Evolutionary conservation across 2,888 invertebrate genomes (phyloP).

Genomic region (Xylocampa areola): DNA sequence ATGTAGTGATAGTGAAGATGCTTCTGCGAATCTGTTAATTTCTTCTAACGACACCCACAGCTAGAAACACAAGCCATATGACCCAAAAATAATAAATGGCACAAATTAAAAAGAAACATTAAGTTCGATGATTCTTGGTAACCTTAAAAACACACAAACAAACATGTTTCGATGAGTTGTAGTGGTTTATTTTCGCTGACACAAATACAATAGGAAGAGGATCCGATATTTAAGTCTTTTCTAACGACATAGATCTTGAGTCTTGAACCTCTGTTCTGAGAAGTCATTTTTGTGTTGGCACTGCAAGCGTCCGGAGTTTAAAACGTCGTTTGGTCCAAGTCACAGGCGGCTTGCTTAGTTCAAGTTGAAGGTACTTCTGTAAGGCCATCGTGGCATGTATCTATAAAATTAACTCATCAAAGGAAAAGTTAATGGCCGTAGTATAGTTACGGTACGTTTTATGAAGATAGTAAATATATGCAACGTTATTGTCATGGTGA

Average conservation of each 20-base stretch:
- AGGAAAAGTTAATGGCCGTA: too few relatives aligned
- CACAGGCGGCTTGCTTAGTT: constrained; percentile 35
- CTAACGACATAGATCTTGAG: constrained; percentile 84
- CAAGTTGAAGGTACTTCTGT: constrained; percentile 54
- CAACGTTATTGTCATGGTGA: background rate
- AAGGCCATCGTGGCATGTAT: constrained; percentile 38
- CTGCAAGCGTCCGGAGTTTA: constrained; percentile 79
- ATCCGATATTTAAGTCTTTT: constrained; percentile 72
- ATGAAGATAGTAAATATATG: too few relatives aligned
- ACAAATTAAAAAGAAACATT: constrained; percentile 22
- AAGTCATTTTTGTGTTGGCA: constrained; percentile 84
- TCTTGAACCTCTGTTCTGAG: constrained; percentile 85
- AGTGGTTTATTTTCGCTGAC: constrained; percentile 45
- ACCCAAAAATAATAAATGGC: constrained; percentile 19
- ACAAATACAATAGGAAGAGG: constrained; percentile 69
- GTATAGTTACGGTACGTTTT: too few relatives aligned
- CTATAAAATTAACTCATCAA: background rate
- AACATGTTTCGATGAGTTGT: constrained; percentile 15
- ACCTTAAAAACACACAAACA: constrained; percentile 39
- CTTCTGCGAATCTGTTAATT: background rate
- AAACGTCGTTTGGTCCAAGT: constrained; percentile 73
- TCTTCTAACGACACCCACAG: background rate
- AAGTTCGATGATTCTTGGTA: constrained; percentile 9
- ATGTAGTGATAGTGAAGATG: too few relatives aligned
- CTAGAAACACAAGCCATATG: constrained; percentile 22